Base-by-base conservation (phyloP, 2,113 vertebrate species). In the Muntiacus reevesi region DNA sequence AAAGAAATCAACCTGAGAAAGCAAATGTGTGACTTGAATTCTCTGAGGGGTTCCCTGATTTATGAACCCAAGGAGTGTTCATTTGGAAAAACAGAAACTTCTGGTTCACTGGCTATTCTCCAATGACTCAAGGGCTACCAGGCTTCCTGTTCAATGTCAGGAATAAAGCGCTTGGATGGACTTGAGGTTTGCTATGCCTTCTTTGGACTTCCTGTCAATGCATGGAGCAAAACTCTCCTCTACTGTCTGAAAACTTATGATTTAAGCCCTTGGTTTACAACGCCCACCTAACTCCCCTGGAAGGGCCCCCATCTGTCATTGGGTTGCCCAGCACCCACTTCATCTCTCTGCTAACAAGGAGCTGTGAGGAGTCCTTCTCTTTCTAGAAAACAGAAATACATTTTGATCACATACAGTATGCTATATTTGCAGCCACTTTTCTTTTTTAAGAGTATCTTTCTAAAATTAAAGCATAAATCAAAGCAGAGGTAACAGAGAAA, bases 41-140 rank as follows among this genome's bases (percentile, higher is more conserved):
- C 76, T 94, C 74, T n/a, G 11, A 28, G 27, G 5, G 16, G 1
- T 60, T 93, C 27, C 36, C 67, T 93, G 83, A 97, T 97, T 95
- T 92, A 97, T 81, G 86, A 97, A 84, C 14, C 82, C 54, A 54
- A 89, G 82, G 97, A 95, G 89, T 55, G 30, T 59, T 93, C 96
- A 60, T 91, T 79, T 94, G 59, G 57, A 91, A 97, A 96, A 97
- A 54, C 16, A 71, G 74, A 94, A 88, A 88, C 45, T 85, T 88
- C 92, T 84, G 12, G 55, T 36, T 43, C 87, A 57, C 67, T 84
- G 87, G 71, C 91, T 74, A 33, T 88, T 97, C 36, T 95, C 89
- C 64, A 97, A 45, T 62, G 78, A 76, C 59, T 82, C n/a, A 50
- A 67, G 59, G n/a, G 64, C 88, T 91, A 64, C 50, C 59, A 83